Base-by-base conservation (phyloP, 2,888 invertebrate genomes). In the Candidula unifasciata region DNA sequence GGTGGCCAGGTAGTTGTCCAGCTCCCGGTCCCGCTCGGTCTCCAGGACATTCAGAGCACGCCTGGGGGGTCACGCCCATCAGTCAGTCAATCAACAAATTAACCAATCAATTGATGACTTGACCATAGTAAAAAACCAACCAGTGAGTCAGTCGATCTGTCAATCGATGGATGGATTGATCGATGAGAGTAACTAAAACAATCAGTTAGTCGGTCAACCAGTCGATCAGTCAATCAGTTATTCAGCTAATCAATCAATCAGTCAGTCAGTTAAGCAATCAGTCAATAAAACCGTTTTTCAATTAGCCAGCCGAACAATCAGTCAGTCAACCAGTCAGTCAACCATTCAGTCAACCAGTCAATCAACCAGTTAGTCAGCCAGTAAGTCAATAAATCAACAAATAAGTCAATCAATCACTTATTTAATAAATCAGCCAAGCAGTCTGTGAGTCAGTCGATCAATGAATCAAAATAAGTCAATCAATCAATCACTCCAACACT, bases 1-100 rank as follows among this genome's bases (percentile, higher is more conserved):
- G 13, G 80, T 84, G 68, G 84, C 84, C 64, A 84, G 57, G 76
- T 80, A 84, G 66, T 84, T 84, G 73, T 73, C 84, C 80, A 84
- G 66, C 60, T 84, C 84, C 8, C 74, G 52, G 37, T 80, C 80
- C 10, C 74, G n/a, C 60, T 84, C 84, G 0, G 57, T 37, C 44
- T 84, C 80, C 35, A 84, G 76, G n/a, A 84, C 60, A 6, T 57
- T 37, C 27, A 84, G 80, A 1, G 80, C 52, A 3, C 80, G 57
- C 80, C 84, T 84, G 44, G 54, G n/a, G 8, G n/a, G 52, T 18
- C 18, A 44, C 13, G n/a, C n/a, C n/a, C n/a, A n/a, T n/a, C n/a
- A n/a, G n/a, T n/a, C n/a, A n/a, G n/a, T n/a, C n/a, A n/a, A n/a
- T n/a, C n/a, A n/a, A n/a, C n/a, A n/a, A n/a, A n/a, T n/a, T n/a